phyloP scores from a whole-genome alignment of 2,888 invertebrate genomes.

The Shargacucullia verbasci region DNA sequence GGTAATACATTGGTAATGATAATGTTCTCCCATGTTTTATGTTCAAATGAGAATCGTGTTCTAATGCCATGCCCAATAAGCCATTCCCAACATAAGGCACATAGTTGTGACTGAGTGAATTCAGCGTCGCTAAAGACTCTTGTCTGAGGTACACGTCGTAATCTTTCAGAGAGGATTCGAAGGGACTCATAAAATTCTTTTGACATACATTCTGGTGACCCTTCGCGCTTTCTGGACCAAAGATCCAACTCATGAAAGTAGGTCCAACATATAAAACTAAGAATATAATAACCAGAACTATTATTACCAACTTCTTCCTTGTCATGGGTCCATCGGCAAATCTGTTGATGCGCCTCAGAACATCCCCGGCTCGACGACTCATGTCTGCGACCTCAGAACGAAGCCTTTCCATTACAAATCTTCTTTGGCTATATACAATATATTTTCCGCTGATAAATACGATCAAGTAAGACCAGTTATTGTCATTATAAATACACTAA shows the following conservation, averaged over 20 bases:
- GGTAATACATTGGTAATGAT: constrained; percentile 90
- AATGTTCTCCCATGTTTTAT: constrained; percentile 91
- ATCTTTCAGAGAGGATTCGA: constrained; percentile 89
- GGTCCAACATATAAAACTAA: constrained; percentile 91
- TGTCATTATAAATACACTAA: constrained; percentile 64
- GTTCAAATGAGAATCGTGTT: constrained; percentile 90
- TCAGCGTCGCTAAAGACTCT: constrained; percentile 86
- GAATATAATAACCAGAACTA: constrained; percentile 87
- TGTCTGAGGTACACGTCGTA: constrained; percentile 91
- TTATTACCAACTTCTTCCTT: constrained; percentile 83
- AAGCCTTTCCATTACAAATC: constrained; percentile 79
- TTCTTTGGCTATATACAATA: constrained; percentile 22
- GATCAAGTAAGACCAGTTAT: constrained; percentile 63
- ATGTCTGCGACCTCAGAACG: constrained; percentile 76
- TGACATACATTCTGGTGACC: constrained; percentile 90
- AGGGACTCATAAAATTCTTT: constrained; percentile 90
- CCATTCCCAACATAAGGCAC: constrained; percentile 94
- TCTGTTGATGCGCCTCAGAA: constrained; percentile 81
- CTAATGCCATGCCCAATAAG: constrained; percentile 90
- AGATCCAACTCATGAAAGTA: constrained; percentile 90
- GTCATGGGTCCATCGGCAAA: constrained; percentile 84
- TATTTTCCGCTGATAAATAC: constrained; percentile 17
- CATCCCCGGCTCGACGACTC: constrained; percentile 83
- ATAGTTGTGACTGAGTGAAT: constrained; percentile 88
- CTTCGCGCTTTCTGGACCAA: constrained; percentile 81